phyloP scores from a whole-genome alignment of 2,888 invertebrate genomes.

The Exocentrus adspersus region DNA sequence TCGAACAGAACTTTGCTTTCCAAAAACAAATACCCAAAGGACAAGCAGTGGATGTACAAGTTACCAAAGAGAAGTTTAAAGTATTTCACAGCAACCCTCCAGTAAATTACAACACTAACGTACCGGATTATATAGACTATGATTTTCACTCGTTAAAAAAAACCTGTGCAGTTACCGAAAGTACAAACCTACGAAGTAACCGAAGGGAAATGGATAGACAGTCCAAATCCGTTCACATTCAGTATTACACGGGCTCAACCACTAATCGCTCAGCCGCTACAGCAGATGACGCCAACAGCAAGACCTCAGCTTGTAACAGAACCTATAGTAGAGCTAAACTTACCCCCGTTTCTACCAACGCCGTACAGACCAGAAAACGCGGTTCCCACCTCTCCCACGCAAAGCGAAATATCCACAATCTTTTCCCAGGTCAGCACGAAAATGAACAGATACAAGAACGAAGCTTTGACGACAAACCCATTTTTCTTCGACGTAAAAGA shows the following conservation, averaged over 20 bases:
- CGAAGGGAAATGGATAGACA: constrained; percentile 57
- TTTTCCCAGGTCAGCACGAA: constrained; percentile 57
- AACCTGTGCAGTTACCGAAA: constrained; percentile 47
- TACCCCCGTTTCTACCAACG: constrained; percentile 60
- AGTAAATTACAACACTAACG: constrained; percentile 46
- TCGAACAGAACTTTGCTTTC: constrained; percentile 51
- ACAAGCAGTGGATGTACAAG: constrained; percentile 56
- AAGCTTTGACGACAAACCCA: constrained; percentile 46
- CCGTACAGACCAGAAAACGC: constrained; percentile 57
- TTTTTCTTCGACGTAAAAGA: constrained; percentile 60
- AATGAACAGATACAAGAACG: constrained; percentile 49
- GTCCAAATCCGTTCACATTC: constrained; percentile 42
- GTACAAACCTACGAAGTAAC: constrained; percentile 62
- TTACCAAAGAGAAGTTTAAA: constrained; percentile 62
- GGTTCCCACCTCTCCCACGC: constrained; percentile 59
- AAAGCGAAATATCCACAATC: constrained; percentile 60
- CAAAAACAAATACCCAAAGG: constrained; percentile 37
- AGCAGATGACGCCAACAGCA: constrained; percentile 18
- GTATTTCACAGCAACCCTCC: constrained; percentile 57
- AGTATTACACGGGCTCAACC: constrained; percentile 27
- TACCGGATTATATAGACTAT: constrained; percentile 49
- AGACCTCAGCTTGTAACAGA: constrained; percentile 41
- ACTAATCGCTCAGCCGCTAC: constrained; percentile 17
- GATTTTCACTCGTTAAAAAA: constrained; percentile 46
- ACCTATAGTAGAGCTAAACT: constrained; percentile 48